phyloP scores from a whole-genome alignment of 2,888 invertebrate genomes.

The Brachyptera putata region DNA sequence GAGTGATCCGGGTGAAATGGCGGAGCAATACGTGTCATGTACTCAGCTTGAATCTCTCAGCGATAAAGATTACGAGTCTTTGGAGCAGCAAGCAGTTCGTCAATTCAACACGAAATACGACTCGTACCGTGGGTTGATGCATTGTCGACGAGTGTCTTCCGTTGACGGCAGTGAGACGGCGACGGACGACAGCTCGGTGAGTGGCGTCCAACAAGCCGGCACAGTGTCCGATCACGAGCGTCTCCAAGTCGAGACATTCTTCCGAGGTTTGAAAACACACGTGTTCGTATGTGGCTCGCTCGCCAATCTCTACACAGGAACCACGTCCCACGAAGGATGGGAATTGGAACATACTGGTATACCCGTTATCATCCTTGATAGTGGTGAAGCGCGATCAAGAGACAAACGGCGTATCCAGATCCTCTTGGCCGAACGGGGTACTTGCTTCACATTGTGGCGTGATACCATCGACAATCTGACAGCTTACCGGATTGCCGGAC shows the following conservation, averaged over 20 bases:
- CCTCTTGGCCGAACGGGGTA: constrained; percentile 70
- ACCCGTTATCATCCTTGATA: constrained; percentile 71
- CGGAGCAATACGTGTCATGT: not conserved
- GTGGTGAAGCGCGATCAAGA: constrained; percentile 67
- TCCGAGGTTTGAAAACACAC: constrained; percentile 71
- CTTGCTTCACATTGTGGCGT: constrained; percentile 76
- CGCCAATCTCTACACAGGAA: constrained; percentile 65
- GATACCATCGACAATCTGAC: constrained; percentile 76
- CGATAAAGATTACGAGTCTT: not conserved
- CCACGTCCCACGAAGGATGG: constrained; percentile 56
- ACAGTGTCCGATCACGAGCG: constrained; percentile 58
- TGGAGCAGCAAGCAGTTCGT: not conserved
- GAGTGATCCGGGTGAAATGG: not conserved
- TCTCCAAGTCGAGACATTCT: constrained; percentile 67
- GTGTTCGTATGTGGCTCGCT: constrained; percentile 71
- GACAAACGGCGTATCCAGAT: constrained; percentile 64
- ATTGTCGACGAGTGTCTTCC: constrained; percentile 29
- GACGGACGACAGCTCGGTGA: constrained; percentile 25
- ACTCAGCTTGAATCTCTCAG: not conserved
- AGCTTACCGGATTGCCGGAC: constrained; percentile 61
- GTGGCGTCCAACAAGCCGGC: constrained; percentile 6
- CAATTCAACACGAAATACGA: not conserved
- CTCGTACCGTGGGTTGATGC: not conserved
- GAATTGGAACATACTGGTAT: constrained; percentile 71
- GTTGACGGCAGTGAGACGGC: constrained; percentile 28